Evolutionary conservation across 1,140 invertebrate species (phyloP).

Genomic region (Pseudomyrmex flavicornis): DNA sequence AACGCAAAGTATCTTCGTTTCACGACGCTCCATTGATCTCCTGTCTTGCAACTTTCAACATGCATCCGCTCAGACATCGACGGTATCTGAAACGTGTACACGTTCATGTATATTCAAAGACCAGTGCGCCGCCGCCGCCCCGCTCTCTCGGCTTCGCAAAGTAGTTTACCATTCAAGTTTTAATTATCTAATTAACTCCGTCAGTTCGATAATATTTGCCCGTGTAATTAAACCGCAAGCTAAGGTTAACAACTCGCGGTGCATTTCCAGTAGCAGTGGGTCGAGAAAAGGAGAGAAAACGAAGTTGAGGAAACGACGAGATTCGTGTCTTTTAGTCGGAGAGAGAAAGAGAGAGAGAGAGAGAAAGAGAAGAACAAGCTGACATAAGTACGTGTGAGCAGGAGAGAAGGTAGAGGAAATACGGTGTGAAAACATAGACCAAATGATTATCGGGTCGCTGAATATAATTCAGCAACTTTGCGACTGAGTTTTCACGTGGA

Average conservation of each 20-base stretch:
- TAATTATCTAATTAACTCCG: constrained; percentile 81
- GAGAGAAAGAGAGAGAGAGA: no score
- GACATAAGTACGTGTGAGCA: background rate
- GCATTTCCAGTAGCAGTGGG: constrained; percentile 63
- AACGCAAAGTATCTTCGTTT: constrained; percentile 39
- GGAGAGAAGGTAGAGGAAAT: background rate
- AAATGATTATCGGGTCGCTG: constrained; percentile 21
- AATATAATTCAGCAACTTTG: constrained; percentile 21
- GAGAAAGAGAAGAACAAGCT: no score
- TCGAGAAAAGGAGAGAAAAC: constrained; percentile 37
- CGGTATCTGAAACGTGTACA: constrained; percentile 13
- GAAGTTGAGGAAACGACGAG: constrained; percentile 41
- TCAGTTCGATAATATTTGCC: constrained; percentile 80
- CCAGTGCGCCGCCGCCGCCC: constrained; percentile 1
- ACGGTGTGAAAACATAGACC: constrained; percentile 3
- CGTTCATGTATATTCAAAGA: constrained; percentile 55
- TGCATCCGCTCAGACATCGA: constrained; percentile 22
- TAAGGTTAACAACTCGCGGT: constrained; percentile 71
- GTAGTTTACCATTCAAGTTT: constrained; percentile 80
- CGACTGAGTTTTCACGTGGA: background rate
- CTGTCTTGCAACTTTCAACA: constrained; percentile 45
- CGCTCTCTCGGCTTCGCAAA: constrained; percentile 55
- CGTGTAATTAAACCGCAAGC: constrained; percentile 77
- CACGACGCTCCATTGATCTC: constrained; percentile 40
- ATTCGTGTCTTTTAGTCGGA: constrained; percentile 28